Percentiles rank a stretch among this genome's conserved stretches.
Evolutionary conservation across 2,113 vertebrate genomes (phyloP).

Genomic region (Anser brachyrhynchus): DNA sequence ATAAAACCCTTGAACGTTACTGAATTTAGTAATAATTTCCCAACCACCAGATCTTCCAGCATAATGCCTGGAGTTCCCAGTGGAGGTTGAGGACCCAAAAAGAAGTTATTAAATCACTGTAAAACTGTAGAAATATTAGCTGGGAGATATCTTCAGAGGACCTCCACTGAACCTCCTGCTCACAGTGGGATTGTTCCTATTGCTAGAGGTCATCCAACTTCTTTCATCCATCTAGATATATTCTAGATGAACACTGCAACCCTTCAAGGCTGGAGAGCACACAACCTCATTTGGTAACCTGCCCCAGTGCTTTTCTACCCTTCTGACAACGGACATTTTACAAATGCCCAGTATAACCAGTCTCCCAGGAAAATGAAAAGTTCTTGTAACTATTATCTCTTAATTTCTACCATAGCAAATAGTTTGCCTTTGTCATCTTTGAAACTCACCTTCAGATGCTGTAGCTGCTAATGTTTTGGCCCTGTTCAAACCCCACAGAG

Average conservation of each 20-base stretch:
- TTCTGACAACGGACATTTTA: neutral
- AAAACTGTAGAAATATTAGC: neutral
- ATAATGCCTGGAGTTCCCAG: neutral
- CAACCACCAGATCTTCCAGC: fast-evolving
- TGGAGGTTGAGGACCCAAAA: neutral
- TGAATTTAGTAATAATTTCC: neutral
- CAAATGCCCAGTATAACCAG: fast-evolving
- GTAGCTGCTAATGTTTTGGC: neutral
- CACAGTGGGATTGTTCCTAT: neutral
- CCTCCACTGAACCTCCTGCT: neutral
- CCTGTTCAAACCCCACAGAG: neutral
- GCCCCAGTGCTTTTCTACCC: fast-evolving
- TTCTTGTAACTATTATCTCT: neutral
- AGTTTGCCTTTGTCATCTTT: neutral
- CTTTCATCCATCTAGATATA: neutral
- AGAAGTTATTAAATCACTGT: neutral
- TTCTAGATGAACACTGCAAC: neutral
- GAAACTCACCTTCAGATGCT: neutral
- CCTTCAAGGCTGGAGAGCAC: neutral
- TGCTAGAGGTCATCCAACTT: neutral
- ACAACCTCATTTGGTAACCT: neutral
- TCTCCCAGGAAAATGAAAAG: fast-evolving
- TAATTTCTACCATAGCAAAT: neutral
- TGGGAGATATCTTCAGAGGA: neutral
- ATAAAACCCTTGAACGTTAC: neutral